Conservation (phyloP, 2,888 invertebrate species). For the Xanthostigma xanthostigma region DNA sequence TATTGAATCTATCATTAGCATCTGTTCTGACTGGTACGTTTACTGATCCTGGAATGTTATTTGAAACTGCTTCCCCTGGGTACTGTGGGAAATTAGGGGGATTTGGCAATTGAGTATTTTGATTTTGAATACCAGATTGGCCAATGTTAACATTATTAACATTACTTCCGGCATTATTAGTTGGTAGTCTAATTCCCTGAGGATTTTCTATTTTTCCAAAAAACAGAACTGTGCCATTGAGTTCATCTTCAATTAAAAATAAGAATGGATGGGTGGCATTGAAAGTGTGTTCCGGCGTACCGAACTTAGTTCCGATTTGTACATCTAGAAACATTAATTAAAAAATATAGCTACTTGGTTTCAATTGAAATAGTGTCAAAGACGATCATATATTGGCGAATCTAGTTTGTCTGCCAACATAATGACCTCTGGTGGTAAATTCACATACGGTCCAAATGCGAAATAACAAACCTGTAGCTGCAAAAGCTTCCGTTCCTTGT, state of each 20-base stretch:
- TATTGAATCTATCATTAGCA: conserved; percentile 18
- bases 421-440: too few species aligned
- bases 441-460: too few species aligned
- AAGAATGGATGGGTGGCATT: conserved; percentile 60
- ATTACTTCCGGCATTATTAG: too few species aligned
- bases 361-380: too few species aligned
- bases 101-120: conserved; percentile 5
- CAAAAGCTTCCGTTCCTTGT: conserved; percentile 52
- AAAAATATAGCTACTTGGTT: not conserved
- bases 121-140: not conserved
- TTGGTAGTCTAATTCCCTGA: conserved; percentile 9
- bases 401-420: too few species aligned
- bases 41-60: too few species aligned
- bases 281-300: conserved; percentile 41
- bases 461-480: conserved; percentile 43
- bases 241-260: conserved; percentile 65
- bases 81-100: not conserved
- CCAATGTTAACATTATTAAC: conserved; percentile 11
- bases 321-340: conserved; percentile 34
- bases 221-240: conserved; percentile 55
- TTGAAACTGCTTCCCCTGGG: not conserved
- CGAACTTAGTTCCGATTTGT: conserved; percentile 57
- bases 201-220: conserved; percentile 60
- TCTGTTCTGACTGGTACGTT: conserved; percentile 2
- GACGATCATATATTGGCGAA: too few species aligned